phyloP scores from a whole-genome alignment of 2,888 invertebrate genomes.

The Oxystoma pomonae region DNA sequence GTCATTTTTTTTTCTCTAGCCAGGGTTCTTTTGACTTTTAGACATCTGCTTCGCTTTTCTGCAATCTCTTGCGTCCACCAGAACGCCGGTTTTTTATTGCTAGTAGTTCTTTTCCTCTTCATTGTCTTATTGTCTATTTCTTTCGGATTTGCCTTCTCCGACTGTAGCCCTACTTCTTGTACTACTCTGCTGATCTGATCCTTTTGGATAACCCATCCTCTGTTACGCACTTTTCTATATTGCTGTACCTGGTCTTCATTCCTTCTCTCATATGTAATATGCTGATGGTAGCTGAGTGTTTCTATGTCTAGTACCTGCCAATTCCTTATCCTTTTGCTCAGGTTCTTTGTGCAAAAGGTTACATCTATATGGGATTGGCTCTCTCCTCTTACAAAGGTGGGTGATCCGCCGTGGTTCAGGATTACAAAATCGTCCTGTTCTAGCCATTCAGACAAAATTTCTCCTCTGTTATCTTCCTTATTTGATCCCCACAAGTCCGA shows the following conservation, averaged over 20 bases:
- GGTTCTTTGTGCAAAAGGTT: constrained; percentile 2
- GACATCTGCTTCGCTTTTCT: too few relatives aligned
- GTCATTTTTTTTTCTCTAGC: too few relatives aligned
- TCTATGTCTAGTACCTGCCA: constrained; percentile 15
- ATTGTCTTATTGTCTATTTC: too few relatives aligned
- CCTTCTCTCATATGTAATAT: constrained; percentile 10
- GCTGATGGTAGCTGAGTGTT: constrained; percentile 10
- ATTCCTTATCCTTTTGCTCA: background rate
- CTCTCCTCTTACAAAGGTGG: constrained; percentile 7
- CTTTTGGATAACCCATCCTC: background rate
- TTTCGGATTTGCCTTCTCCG: constrained; percentile 1
- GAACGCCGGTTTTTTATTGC: too few relatives aligned
- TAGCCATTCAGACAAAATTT: too few relatives aligned
- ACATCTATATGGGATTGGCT: constrained; percentile 13
- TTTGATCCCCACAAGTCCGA: constrained; percentile 11
- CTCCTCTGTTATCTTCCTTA: constrained; percentile 3
- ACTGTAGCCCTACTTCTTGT: background rate
- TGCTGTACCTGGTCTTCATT: constrained; percentile 3
- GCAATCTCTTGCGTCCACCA: too few relatives aligned
- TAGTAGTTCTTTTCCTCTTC: too few relatives aligned
- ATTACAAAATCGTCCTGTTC: too few relatives aligned
- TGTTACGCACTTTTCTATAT: background rate
- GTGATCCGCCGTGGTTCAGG: too few relatives aligned
- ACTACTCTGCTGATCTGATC: constrained; percentile 2
- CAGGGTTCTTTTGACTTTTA: too few relatives aligned